Evolutionary conservation across 35 echinoderm and acorn worm genomes (phyloP), one percentile per base, ranked within the genome.

Genomic region (Acanthaster planci): DNA sequence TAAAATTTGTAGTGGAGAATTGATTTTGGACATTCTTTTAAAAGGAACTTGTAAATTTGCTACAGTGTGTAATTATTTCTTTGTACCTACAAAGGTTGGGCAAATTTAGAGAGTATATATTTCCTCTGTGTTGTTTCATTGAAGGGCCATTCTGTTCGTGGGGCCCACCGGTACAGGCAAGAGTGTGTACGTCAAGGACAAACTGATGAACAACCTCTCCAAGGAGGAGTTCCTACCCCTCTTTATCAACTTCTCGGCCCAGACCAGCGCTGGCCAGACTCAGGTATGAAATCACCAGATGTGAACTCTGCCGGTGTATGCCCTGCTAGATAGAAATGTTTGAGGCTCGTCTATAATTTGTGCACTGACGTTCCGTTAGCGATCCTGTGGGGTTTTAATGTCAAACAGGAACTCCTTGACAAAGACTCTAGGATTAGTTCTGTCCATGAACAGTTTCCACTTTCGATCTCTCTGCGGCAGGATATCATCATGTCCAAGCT

Each of bases 111-210:
- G 60, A 7, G 5, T 68, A 27, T 68, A 17, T 35, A 6, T 68
- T 68, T 68, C 18, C 5, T 35, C n/a, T 68, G 60, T 68, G 4
- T 68, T 68, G 60, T 68, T 68, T 38, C 50, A 52, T 77, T 82
- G 9, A 87, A 98, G 92, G 50, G 96, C 88, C 32, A 91, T 99
- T 31, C 84, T 94, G 85, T 92, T 99, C 87, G 92, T 99, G 26
- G 96, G 96, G 23, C 96, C 92, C 19, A 99, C 96, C 67, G 96
- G 96, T 58, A 99, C 96, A 14, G 96, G 96, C 84, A 99, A 99
- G 53, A 99, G 96, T 92, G 96, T 91, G 40, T 99, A 99, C 67
- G 96, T 99, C 29, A 99, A 99, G 78, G 96, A 99, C 21, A 99
- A 99, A 84, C 83, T 99, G 56, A 99, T 99, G 96, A 99, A 99